Evolutionary conservation across 2,113 vertebrate species (phyloP).

Genomic region (Coregonus clupeaformis): DNA sequence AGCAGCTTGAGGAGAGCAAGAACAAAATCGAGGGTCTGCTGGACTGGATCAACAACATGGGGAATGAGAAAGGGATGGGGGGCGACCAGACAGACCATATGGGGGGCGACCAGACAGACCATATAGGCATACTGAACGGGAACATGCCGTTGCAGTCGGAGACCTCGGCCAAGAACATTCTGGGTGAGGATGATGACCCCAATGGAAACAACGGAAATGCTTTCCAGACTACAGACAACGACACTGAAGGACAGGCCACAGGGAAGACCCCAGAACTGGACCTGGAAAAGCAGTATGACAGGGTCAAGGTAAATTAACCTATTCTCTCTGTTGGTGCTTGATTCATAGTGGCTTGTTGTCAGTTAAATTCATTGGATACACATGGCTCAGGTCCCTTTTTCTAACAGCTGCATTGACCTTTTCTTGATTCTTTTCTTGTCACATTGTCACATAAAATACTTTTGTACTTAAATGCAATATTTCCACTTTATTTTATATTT

Average conservation of each 20-base stretch:
- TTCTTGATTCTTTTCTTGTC: not conserved
- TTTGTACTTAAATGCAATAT: too few relatives aligned
- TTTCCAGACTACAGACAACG: slow-evolving; percentile 67
- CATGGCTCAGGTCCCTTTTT: not conserved
- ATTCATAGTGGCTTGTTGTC: not conserved
- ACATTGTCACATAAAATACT: too few relatives aligned
- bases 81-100: slow-evolving; percentile 59
- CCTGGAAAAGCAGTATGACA: slow-evolving; percentile 86
- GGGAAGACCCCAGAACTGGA: slow-evolving; percentile 68
- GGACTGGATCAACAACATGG: slow-evolving; percentile 89
- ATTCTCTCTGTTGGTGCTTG: slow-evolving; percentile 7
- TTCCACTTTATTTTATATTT: too few relatives aligned
- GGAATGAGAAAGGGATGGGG: slow-evolving; percentile 74
- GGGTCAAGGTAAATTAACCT: slow-evolving; percentile 80
- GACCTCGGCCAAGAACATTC: slow-evolving; percentile 57
- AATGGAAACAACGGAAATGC: slow-evolving; percentile 97
- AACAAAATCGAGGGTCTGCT: slow-evolving; percentile 90
- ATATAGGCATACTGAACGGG: slow-evolving; percentile 83
- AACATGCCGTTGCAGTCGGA: slow-evolving; percentile 80
- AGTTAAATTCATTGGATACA: not conserved
- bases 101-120: slow-evolving; percentile 68
- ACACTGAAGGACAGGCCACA: slow-evolving; percentile 56
- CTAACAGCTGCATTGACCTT: not conserved
- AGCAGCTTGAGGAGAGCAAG: slow-evolving; percentile 92
- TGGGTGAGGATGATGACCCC: slow-evolving; percentile 82